Base-by-base conservation (phyloP, 2,888 invertebrate species). In the Palloptera scutellata region DNA sequence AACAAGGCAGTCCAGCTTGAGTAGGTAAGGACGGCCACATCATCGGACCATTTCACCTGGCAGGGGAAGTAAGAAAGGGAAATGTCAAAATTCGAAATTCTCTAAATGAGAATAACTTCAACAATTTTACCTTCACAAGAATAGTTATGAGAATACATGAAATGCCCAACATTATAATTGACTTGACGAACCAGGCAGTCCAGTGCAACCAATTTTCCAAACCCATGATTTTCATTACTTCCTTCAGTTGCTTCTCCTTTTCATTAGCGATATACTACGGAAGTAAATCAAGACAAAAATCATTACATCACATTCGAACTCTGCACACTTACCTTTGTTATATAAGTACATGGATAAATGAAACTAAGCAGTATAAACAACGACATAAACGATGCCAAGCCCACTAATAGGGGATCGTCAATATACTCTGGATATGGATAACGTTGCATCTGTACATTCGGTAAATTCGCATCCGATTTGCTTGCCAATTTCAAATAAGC, bases 201-300 rank as follows among this genome's bases (percentile, higher is more conserved):
- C 96, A 96, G 77, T 95, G 92, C 73, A 95, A 85, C 91, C 93
- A 94, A 64, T 91, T 91, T 43, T 90, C 88, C 41, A 96, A 85
- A 1, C 96, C 96, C 92, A 95, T 95, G 85, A 96, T 93, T 87
- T 94, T 95, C 93, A 96, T 92, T 0, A 94, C 90, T 87, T 96
- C 96, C 91, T 95, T 84, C 2, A 90, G 78, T 65, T 88, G 86
- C 64, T 86, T 86, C 74, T 91, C 90, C 78, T 90, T 91, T 77
- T 91, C 91, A 54, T 86, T 84, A 1, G 89, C 87, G 30, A 91
- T 81, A 59, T 79, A 79, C 75, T 75, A 20, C 15, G 61, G 42
- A 57, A 62, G 30, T 20, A 30, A 30, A 30, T 30, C 30, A 30
- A 30, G 6, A 30, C 30, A 30, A 30, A 30, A 30, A 30, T 30